Base-by-base conservation (phyloP, 2,797 vertebrate species). In the Eupleurogrammus muticus region DNA sequence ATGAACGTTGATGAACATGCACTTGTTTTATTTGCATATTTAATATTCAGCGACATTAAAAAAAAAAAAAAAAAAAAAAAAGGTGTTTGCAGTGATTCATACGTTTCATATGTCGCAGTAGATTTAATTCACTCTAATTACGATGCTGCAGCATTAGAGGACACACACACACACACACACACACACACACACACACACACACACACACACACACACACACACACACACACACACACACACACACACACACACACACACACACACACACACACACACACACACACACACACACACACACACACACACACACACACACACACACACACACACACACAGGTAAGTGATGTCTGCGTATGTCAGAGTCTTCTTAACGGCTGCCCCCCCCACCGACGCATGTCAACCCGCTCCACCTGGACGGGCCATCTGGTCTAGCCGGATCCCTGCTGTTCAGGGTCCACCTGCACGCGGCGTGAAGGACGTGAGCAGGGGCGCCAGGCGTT, bases 351-450 rank as follows among this genome's bases (percentile, higher is more conserved):
- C 35, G 59, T 34, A 21, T 64, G 68, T 75, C 62, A 66, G 66
- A 75, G 78, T 77, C 59, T 49, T 66, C 59, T 49, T 66, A 74
- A 71, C 82, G 53, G 82, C 50, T 66, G 81, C 44, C 59, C 52
- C 53, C 74, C 73, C 59, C n/a, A n/a, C n/a, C n/a, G n/a, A 77
- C 12, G 17, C 56, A 64, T 54, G 68, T 85, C 70, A 53, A 73
- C 70, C 82, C 75, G 68, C 75, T 82, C 76, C 83, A 84, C 85
- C 85, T 87, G 86, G 77, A 85, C 16, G 49, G 70, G 50, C 80
- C 79, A 88, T 79, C 81, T 80, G 80, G 12, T 34, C 9, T 52
- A 72, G 74, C 74, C 40, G 50, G 58, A 21, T 36, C 75, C 75
- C 78, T 77, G 77, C 80, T 79, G 85, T 38, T 85, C 42, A 4